Evolutionary conservation across 2,888 invertebrate genomes (phyloP), one percentile per base, ranked within the genome.

Genomic region (Agonopterix heracliana): DNA sequence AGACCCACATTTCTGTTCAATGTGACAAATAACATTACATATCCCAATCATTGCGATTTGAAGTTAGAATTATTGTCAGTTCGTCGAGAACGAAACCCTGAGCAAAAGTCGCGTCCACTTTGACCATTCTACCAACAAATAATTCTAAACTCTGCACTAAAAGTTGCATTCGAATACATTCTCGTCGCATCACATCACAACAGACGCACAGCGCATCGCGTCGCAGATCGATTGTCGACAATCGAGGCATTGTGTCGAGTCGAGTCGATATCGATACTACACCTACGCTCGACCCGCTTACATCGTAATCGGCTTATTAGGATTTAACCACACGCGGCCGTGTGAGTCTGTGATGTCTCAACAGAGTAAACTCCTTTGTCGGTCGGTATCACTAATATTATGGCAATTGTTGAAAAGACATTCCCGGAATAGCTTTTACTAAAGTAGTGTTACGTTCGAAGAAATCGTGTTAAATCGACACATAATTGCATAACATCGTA

Each of bases 271-370:
- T 71, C 68, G 66, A 69, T 71, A 74, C 74, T 75, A 59, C 81
- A 72, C 85, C 85, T 72, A 84, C 83, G 71, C 75, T 46, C 71
- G 68, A 66, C 76, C 75, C 69, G 71, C 66, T 76, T 79, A 74
- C 78, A 78, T 76, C 73, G 78, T 82, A 86, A 87, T 85, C 83
- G 76, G 81, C 80, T 83, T 84, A 85, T 81, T 81, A 76, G 72
- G 81, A 76, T 72, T 78, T 74, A 78, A 79, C 79, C 78, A 69
- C 81, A 81, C 80, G 71, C 79, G 70, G 70, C 69, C 68, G 60
- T 66, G 54, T 49, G 66, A 67, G 26, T 26, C 65, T 60, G 66
- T 63, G 64, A 68, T 71, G 64, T 66, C 62, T 66, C 68, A 69
- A 68, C 68, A 59, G 59, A 52, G 46, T 41, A 13, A 9, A 34